Conservation (phyloP, 2,797 vertebrate species). For the Mormyrus hasselquistii region DNA sequence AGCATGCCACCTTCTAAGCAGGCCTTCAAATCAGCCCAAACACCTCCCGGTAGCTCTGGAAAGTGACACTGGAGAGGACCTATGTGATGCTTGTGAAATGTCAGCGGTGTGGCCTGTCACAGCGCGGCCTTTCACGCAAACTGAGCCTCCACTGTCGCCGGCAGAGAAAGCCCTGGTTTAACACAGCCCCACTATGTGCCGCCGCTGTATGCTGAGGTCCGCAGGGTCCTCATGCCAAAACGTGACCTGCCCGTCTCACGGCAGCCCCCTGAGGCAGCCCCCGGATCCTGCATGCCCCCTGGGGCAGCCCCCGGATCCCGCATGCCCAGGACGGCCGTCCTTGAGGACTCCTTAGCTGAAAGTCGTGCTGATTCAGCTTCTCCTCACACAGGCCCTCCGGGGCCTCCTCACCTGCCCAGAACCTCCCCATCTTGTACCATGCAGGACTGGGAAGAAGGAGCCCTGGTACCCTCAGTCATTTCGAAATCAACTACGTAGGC, state of each 20-base stretch:
- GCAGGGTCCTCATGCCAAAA: neutral
- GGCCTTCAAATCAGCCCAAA: neutral
- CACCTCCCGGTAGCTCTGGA: neutral
- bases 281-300: neutral
- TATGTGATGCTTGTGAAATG: neutral
- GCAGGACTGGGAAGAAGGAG: constrained; percentile 47
- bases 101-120: neutral
- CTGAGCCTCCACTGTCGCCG: neutral
- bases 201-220: neutral
- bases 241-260: neutral
- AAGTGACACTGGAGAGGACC: neutral
- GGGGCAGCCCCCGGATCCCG: neutral
- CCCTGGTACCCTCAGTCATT: constrained; percentile 58
- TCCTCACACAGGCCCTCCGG: constrained; percentile 52
- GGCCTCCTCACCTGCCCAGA: constrained; percentile 56
- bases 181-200: neutral
- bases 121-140: neutral
- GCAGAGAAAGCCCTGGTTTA: neutral
- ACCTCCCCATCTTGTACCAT: constrained; percentile 65
- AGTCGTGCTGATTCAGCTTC: constrained; percentile 65
- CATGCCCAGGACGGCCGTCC: constrained; percentile 35
- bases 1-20: neutral
- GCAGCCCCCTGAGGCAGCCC: neutral
- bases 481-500: constrained; percentile 31
- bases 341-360: constrained; percentile 58